Percentiles rank a stretch among this genome's conserved stretches.
These are phyloP conservation scores for Poecilus cupreus DNA, from an alignment of 2,888 invertebrate species.

Conservation along the genomic window DNA sequence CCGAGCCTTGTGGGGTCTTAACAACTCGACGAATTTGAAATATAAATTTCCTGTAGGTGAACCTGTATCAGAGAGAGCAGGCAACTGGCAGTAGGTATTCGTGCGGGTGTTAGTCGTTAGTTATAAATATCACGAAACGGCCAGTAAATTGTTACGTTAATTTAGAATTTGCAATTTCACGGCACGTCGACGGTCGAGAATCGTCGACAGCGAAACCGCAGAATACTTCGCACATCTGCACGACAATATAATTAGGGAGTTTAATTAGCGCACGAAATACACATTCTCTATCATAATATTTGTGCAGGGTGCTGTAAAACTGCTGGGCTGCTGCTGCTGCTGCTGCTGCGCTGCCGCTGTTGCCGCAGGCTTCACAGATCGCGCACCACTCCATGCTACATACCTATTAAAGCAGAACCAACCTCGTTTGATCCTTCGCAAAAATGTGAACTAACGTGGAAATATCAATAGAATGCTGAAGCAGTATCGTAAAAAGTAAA, in stretches of 20 bases:
- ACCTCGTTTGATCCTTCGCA: slow-evolving; percentile 2
- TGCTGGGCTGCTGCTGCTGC: slow-evolving; percentile 37
- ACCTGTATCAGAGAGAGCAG: neutral
- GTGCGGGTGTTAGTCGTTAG: slow-evolving; percentile 39
- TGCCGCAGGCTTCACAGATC: neutral
- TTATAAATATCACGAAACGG: slow-evolving; percentile 54
- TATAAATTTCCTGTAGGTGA: neutral
- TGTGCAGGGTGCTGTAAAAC: slow-evolving; percentile 56
- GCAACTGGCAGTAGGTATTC: neutral
- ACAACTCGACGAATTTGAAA: neutral
- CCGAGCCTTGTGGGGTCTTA: neutral
- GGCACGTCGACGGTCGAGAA: slow-evolving; percentile 48
- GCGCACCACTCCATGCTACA: slow-evolving; percentile 18
- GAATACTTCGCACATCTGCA: slow-evolving; percentile 57
- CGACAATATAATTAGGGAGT: slow-evolving; percentile 59
- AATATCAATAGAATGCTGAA: neutral
- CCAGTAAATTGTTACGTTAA: slow-evolving; percentile 56
- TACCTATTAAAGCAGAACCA: neutral
- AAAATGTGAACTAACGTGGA: slow-evolving; percentile 20
- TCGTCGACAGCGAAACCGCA: slow-evolving; percentile 51
- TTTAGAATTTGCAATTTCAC: slow-evolving; percentile 59
- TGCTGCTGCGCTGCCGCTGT: neutral
- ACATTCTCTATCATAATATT: slow-evolving; percentile 59
- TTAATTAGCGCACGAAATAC: slow-evolving; percentile 59
- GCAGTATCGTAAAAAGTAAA: no score